Evolutionary conservation across 2,113 vertebrate genomes (phyloP).

Genomic region (Tachycineta bicolor): DNA sequence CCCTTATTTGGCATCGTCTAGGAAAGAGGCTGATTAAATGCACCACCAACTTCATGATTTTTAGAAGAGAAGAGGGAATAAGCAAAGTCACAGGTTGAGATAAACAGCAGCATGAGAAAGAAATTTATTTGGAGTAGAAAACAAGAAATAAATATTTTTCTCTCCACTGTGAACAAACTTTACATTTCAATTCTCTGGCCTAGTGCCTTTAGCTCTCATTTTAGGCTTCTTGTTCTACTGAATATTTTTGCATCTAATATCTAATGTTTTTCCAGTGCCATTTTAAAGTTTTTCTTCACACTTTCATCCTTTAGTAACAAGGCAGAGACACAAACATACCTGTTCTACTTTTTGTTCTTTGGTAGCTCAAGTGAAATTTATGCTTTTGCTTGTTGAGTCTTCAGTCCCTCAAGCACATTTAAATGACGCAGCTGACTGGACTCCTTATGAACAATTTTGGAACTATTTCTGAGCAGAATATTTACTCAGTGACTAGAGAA

Average conservation of each 20-base stretch:
- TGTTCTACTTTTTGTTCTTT: slow-evolving; percentile 17
- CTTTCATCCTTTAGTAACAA: slow-evolving; percentile 21
- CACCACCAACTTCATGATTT: slow-evolving; percentile 3
- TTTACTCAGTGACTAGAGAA: neutral
- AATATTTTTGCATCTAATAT: slow-evolving; percentile 36
- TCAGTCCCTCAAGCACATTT: slow-evolving; percentile 1
- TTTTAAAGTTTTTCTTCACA: neutral
- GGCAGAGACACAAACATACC: neutral
- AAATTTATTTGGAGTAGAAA: slow-evolving; percentile 16
- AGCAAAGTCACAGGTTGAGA: slow-evolving; percentile 2
- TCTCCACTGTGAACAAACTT: neutral
- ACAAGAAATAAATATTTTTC: slow-evolving; percentile 47
- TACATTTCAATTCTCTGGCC: slow-evolving; percentile 17
- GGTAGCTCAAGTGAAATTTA: neutral
- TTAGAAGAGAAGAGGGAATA: slow-evolving; percentile 3
- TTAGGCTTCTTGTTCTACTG: neutral
- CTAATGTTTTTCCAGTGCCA: neutral
- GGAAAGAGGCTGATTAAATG: neutral
- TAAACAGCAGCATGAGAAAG: slow-evolving; percentile 6
- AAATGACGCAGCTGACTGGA: neutral
- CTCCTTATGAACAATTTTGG: neutral
- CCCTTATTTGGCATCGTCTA: neutral
- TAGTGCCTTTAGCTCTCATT: neutral
- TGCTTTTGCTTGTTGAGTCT: neutral
- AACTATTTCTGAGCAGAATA: neutral